These are phyloP conservation scores for Bilobella aurantiaca DNA, from an alignment of 1,140 invertebrate genomes.

Conservation along the genomic window DNA sequence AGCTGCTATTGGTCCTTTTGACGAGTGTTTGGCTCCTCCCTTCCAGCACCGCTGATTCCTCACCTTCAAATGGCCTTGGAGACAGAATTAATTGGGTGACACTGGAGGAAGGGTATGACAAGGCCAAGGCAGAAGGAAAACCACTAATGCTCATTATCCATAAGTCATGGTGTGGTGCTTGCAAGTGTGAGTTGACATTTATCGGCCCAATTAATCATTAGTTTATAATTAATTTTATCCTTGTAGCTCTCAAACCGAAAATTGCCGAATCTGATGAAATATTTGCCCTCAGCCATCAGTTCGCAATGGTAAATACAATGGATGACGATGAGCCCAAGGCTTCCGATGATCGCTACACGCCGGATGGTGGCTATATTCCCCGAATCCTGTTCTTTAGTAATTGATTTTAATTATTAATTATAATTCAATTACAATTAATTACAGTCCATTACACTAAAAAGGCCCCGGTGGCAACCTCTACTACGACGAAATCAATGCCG, in stretches of 20 bases:
- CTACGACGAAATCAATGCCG: slow-evolving; percentile 46
- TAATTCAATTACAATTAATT: slow-evolving; percentile 9
- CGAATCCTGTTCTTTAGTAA: slow-evolving; percentile 45
- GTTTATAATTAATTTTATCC: not conserved
- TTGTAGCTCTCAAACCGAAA: slow-evolving; percentile 38
- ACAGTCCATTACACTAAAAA: slow-evolving; percentile 19
- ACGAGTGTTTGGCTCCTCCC: not conserved
- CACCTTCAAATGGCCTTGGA: slow-evolving; percentile 36
- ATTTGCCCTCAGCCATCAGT: slow-evolving; percentile 45
- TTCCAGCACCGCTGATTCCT: not conserved
- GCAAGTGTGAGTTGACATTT: slow-evolving; percentile 42
- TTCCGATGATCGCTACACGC: slow-evolving; percentile 42
- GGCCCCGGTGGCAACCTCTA: slow-evolving; percentile 45
- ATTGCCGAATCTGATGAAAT: slow-evolving; percentile 48
- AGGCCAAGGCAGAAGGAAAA: slow-evolving; percentile 42
- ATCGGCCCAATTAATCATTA: not conserved
- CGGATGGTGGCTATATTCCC: slow-evolving; percentile 52
- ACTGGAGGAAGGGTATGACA: slow-evolving; percentile 44
- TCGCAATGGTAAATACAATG: slow-evolving; percentile 50
- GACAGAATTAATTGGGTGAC: slow-evolving; percentile 38
- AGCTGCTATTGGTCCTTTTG: not conserved
- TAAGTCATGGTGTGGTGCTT: slow-evolving; percentile 54
- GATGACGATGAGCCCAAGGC: slow-evolving; percentile 51
- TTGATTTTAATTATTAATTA: slow-evolving; percentile 12
- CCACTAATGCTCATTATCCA: slow-evolving; percentile 53